Base-by-base conservation (phyloP, 2,113 vertebrate species). In the Tursiops truncatus region DNA sequence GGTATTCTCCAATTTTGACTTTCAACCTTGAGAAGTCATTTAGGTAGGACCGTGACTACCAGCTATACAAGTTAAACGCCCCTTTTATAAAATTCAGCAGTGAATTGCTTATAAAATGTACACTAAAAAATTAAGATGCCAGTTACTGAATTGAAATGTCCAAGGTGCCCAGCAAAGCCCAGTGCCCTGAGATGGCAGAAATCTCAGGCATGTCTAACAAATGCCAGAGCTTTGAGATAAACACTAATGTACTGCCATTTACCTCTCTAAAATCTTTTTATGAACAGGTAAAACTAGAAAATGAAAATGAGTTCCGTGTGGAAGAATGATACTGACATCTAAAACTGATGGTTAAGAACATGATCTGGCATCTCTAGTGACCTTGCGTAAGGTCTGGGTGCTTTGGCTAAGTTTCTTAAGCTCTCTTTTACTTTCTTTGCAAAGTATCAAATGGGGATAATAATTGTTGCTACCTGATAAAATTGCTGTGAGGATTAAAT, bases 321-420 rank as follows among this genome's bases (percentile, higher is more conserved):
- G n/a, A 36, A 44, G 92, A 94, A 73, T 58, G 80, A 91, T 58
- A 33, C 7, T 74, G 47, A 84, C 31, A 83, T 84, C 96, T 92
- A 88, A 88, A 89, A 84, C 5, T 13, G 25, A 25, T 33, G 20
- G 31, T 79, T 60, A 65, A 71, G 12, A 58, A 2, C 82, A 5
- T 94, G 33, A 70, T 26, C 3, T 47, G 83, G 26, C 20, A n/a
- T 81, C 67, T 65, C 60, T 65, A 15, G n/a, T 68, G 44, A 93
- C 21, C 47, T 71, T 84, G 65, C 23, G 17, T 50, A 77, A 91
- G 1, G 44, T 70, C 26, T 7, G 18, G 44, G 36, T 86, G 15
- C 5, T 15, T 38, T 93, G 14, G 33, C 13, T 79, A 86, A 38
- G 5, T 62, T 71, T 92, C 44, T 88, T 89, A 50, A 62, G 41